Evolutionary conservation across 2,797 vertebrate genomes (phyloP).

Genomic region (Cheirogaleus major): DNA sequence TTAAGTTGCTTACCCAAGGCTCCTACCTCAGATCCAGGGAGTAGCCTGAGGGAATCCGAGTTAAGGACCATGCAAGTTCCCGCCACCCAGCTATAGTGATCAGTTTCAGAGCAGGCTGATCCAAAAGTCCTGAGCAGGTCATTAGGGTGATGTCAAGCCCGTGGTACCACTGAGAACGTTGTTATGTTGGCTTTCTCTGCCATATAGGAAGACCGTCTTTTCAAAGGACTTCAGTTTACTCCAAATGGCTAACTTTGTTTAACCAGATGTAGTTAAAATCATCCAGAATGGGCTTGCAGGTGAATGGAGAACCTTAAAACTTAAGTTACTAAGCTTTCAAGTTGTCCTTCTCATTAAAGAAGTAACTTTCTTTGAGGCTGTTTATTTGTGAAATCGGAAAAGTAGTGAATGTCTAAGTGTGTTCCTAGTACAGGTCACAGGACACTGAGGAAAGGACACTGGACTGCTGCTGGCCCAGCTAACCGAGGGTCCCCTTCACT

Average conservation of each 20-base stretch:
- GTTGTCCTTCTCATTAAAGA: background rate
- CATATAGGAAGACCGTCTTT: slow-evolving; percentile 61
- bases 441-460: background rate
- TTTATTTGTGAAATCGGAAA: background rate
- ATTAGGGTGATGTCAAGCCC: background rate
- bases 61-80: background rate
- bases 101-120: background rate
- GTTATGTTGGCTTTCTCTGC: slow-evolving; percentile 44
- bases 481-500: rapidly evolving
- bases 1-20: background rate
- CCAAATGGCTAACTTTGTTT: slow-evolving; percentile 51
- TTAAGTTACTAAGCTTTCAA: background rate
- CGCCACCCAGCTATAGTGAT: rapidly evolving
- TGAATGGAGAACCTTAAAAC: background rate
- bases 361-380: background rate
- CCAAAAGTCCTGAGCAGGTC: background rate
- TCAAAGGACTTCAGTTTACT: slow-evolving; percentile 34
- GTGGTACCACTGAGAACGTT: background rate
- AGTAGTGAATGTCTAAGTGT: background rate
- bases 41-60: background rate
- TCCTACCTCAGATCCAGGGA: background rate
- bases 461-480: background rate
- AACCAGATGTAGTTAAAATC: background rate
- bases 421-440: background rate
- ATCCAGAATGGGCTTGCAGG: background rate